Evolutionary conservation across 2,797 vertebrate species (phyloP), one percentile per base, ranked within the genome.

Genomic region (Pangasius djambal): DNA sequence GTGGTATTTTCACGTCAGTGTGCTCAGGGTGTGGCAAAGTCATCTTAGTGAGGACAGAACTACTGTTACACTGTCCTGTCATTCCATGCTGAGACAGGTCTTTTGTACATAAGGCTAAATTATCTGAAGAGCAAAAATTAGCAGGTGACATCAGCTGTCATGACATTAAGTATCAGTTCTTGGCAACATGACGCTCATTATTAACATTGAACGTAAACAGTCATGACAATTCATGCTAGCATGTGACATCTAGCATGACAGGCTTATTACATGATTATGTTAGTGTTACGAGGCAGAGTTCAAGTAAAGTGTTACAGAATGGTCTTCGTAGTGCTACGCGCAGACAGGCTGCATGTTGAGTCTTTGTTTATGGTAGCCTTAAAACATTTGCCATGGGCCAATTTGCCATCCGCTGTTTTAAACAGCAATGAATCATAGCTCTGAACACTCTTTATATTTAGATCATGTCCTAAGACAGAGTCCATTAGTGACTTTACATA

Each of bases 401-500:
- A 37, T 16, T 88, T 16, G 55, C 50, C n/a, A 59, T 8, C 34
- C 3, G 1, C 40, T 59, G 34, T 59, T 10, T 72, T 89, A 86
- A 81, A 86, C 65, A 70, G 34, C 10, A 55, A 59, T 55, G 44
- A 69, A 57, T 85, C 79, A 67, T 52, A 67, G 44, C 72, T 55
- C 57, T 63, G 12, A 85, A 84, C 82, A 88, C 79, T 48, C n/a
- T 72, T 28, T 83, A 50, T 83, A 67, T 81, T 81, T 87, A 31
- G 55, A 88, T 44, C 67, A 63, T 25, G 22, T 78, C 59, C n/a
- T 10, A 55, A 63, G 31, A 75, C 79, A 67, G 4, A 2, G 25
- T 44, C 59, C 70, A 74, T 78, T 57, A 22, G 31, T 5, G 22
- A 50, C 28, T 10, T 34, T n/a, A 18, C 40, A 83, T 31, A 50